Evolutionary conservation across 2,113 vertebrate genomes (phyloP), one percentile per base, ranked within the genome.

Genomic region (Crotalus viridis): DNA sequence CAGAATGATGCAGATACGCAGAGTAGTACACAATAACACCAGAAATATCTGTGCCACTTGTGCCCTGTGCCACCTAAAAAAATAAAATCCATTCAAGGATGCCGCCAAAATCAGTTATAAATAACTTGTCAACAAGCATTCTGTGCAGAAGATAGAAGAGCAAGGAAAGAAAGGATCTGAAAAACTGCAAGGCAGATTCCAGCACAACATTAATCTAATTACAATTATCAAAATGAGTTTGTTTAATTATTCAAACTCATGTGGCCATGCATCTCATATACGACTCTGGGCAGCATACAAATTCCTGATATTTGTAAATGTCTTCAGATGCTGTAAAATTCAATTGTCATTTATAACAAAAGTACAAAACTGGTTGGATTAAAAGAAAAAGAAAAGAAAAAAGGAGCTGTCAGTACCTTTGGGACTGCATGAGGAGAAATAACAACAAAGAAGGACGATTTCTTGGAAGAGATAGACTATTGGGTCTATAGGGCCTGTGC

Each of bases 381-480:
- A 24, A 64, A 92, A 92, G 33, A 81, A 39, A 81, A 69, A 69
- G 28, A 46, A 90, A 46, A 43, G 21, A 10, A 48, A 48, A 86
- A 10, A 87, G 55, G 15, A 51, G 46, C 59, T 64, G 57, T 22
- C 17, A 21, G 46, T 85, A 55, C 85, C 26, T 94, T 85, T 94
- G 46, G 48, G 33, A 64, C 57, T 10, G 43, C 94, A 15, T 92
- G 12, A 3, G 89, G 86, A 43, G 90, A 21, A 96, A 95, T 93
- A 61, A 95, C 93, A 95, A 85, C 4, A 94, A 95, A 93, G 46
- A 89, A 94, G 90, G 92, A 28, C 21, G 43, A 55, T 85, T 93
- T n/a, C 24, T 61, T 48, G 7, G 89, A 94, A 95, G 33, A 59
- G 87, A 55, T 2, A 93, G 91, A 94, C 89, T 0, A 5, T 2